Percentiles rank a stretch among this genome's conserved stretches.
These are phyloP conservation scores for Trypoxylon attenuatum DNA, from an alignment of 2,888 invertebrate genomes.

Conservation along the genomic window DNA sequence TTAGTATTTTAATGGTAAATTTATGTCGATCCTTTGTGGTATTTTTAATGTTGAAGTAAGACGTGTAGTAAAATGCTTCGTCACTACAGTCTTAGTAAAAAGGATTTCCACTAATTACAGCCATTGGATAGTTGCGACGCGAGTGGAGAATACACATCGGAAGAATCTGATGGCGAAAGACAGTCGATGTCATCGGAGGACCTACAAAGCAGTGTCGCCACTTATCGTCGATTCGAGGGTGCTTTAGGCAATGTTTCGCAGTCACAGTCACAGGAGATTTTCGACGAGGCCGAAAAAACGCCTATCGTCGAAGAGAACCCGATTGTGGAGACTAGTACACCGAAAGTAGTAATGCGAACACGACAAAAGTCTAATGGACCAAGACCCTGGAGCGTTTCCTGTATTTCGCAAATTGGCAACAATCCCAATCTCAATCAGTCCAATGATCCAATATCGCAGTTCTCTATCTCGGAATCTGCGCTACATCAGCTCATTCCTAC, in stretches of 20 bases:
- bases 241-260: constrained; percentile 60
- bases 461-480: constrained; percentile 93
- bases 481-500: constrained; percentile 81
- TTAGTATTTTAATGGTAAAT: no score
- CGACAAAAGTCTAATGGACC: constrained; percentile 77
- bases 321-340: constrained; percentile 60
- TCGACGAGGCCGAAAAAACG: constrained; percentile 67
- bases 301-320: constrained; percentile 56
- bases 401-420: constrained; percentile 82
- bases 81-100: no score
- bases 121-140: constrained; percentile 89
- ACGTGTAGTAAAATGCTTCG: no score
- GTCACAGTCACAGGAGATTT: constrained; percentile 71
- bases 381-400: constrained; percentile 93
- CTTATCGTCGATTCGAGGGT: constrained; percentile 76
- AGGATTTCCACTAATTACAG: constrained; percentile 65
- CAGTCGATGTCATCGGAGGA: constrained; percentile 87
- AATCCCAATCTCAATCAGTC: constrained; percentile 55
- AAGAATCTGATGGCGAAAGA: constrained; percentile 82
- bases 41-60: no score
- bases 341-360: constrained; percentile 80
- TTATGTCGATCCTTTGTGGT: no score
- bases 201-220: constrained; percentile 84
- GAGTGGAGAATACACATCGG: constrained; percentile 90
- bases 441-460: constrained; percentile 74